Percentiles rank a stretch among this genome's conserved stretches.
phyloP scores from a whole-genome alignment of 2,113 vertebrate genomes.

The Mellivora capensis region DNA sequence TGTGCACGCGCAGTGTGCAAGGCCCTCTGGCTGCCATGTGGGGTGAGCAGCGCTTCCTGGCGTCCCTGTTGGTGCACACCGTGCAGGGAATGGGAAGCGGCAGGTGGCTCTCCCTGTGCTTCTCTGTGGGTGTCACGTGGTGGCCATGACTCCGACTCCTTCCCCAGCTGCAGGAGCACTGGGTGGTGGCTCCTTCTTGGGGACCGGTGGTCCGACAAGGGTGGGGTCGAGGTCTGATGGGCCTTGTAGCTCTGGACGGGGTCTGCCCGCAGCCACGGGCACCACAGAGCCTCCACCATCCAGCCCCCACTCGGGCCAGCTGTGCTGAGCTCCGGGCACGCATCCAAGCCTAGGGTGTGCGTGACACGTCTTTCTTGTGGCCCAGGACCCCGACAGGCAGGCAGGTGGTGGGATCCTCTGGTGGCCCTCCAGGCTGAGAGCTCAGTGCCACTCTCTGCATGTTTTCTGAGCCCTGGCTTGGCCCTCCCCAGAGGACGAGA shows the following conservation, averaged over 20 bases:
- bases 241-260: fast-evolving
- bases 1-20: neutral
- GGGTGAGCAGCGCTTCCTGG: neutral
- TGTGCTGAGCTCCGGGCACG: fast-evolving
- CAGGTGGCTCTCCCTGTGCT: neutral
- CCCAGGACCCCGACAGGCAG: neutral
- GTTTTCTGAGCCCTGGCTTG: neutral
- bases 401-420: fast-evolving
- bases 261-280: fast-evolving
- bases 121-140: fast-evolving
- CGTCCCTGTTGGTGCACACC: neutral
- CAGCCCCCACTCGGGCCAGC: fast-evolving
- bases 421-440: neutral
- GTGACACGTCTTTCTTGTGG: fast-evolving
- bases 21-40: neutral
- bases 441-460: neutral
- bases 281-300: no score
- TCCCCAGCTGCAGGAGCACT: neutral
- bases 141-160: neutral
- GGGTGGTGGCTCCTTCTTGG: neutral
- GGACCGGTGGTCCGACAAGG: fast-evolving
- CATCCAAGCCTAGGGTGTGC: neutral
- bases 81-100: neutral
- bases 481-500: neutral
- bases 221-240: neutral